Evolutionary conservation across 2,888 invertebrate genomes (phyloP), one percentile per base, ranked within the genome.

Genomic region (Luperina nickerlii): DNA sequence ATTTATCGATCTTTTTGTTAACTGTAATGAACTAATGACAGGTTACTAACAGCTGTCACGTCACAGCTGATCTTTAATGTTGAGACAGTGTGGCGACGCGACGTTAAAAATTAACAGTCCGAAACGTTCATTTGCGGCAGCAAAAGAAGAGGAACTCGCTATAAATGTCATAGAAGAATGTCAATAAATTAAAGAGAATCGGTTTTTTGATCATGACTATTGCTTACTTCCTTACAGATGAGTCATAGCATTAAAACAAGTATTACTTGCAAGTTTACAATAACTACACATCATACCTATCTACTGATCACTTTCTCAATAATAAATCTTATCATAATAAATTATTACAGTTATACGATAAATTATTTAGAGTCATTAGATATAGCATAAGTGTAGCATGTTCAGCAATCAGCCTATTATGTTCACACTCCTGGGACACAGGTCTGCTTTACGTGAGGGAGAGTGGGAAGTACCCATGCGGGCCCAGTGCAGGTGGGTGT

Each of bases 31-130:
- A n/a, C n/a, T n/a, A n/a, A n/a, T 80, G 18, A 27, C 69, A 32
- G 66, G 78, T 76, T 89, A 90, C 87, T 89, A 79, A 84, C 76
- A 82, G 69, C 79, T 74, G 87, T 90, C 87, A 84, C 87, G 82
- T 90, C 87, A 83, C 87, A 81, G 76, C 70, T 81, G 81, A 85
- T 88, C 71, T 84, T 82, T 72, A 82, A 87, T 76, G 77, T 72
- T 60, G 57, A 62, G 42, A 71, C 66, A 68, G 62, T 67, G 74
- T 70, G 65, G 67, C 51, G 62, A 72, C 54, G 67, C 51, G 62
- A 72, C 54, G 68, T 32, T 75, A 60, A 76, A 80, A 76, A 57
- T 67, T 77, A 70, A 86, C 65, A 54, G 80, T n/a, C 76, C 69
- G 77, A 42, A 85, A 80, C 83, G 74, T 67, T 42, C 11, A 70